Conservation (phyloP, 2,888 invertebrate species). For the Erannis defoliaria region DNA sequence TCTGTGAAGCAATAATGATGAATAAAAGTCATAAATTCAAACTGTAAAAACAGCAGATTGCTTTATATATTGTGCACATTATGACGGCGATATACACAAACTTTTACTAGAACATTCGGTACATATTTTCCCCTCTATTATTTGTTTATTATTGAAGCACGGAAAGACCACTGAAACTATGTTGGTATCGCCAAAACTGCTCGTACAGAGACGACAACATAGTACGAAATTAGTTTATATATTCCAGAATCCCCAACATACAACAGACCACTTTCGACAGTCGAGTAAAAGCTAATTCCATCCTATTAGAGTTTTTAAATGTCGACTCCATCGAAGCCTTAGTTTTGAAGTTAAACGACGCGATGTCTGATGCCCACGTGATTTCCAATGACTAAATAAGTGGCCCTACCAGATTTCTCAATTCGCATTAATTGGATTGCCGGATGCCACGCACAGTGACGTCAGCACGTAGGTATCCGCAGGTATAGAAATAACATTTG, state of each 20-base stretch:
- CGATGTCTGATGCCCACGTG: conserved; percentile 40
- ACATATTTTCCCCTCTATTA: conserved; percentile 65
- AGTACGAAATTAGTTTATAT: conserved; percentile 18
- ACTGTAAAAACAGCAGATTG: conserved; percentile 1
- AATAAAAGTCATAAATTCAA: no score
- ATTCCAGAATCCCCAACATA: conserved; percentile 3
- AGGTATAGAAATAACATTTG: conserved; percentile 34
- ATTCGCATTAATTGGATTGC: conserved; percentile 46
- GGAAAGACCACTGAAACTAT: conserved; percentile 12
- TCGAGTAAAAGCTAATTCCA: conserved; percentile 4
- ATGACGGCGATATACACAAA: conserved; percentile 28
- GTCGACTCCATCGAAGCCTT: conserved; percentile 34
- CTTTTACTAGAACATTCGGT: conserved; percentile 49
- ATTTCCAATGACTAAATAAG: conserved; percentile 39
- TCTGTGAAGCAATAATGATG: not conserved
- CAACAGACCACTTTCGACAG: not conserved
- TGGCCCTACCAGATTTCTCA: conserved; percentile 42
- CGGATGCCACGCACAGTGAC: conserved; percentile 42
- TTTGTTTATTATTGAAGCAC: conserved; percentile 54
- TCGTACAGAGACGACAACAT: conserved; percentile 4
- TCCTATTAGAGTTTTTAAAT: conserved; percentile 11
- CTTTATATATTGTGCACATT: conserved; percentile 2
- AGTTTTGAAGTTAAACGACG: conserved; percentile 17
- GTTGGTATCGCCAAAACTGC: conserved; percentile 9
- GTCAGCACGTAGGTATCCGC: conserved; percentile 29